Evolutionary conservation across 1,140 invertebrate genomes (phyloP).

Genomic region (Acyrthosiphon pisum): DNA sequence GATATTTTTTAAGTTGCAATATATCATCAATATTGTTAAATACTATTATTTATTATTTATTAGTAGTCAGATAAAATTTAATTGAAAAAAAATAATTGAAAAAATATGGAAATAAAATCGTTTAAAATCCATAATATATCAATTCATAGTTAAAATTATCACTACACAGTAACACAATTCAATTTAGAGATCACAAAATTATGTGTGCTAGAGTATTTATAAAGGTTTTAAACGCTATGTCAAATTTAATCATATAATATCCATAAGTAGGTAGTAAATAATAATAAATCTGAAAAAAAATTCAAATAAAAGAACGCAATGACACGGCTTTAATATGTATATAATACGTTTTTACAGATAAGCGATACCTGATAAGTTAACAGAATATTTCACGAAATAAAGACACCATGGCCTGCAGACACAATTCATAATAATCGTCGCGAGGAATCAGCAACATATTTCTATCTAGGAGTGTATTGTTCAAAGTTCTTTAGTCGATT

Average conservation of each 20-base stretch:
- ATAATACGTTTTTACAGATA: not conserved
- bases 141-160: not conserved
- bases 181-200: not conserved
- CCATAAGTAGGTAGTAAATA: not conserved
- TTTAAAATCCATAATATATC: not conserved
- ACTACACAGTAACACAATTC: not conserved
- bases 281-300: not conserved
- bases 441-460: conserved; percentile 1
- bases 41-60: not conserved
- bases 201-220: not conserved
- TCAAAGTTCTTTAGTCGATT: conserved; percentile 15
- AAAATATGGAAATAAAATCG: not conserved
- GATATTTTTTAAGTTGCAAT: not conserved
- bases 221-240: too few relatives aligned
- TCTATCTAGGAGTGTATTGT: not conserved
- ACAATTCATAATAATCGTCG: not conserved
- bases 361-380: not conserved
- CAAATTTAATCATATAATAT: too few relatives aligned
- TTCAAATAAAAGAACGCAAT: not conserved
- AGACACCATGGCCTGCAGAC: not conserved
- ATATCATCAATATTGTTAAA: not conserved
- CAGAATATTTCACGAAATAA: not conserved
- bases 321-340: not conserved
- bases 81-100: not conserved
- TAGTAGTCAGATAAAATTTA: not conserved